These are phyloP conservation scores for Watsonalla binaria DNA, from an alignment of 2,888 invertebrate species.

Conservation along the genomic window DNA sequence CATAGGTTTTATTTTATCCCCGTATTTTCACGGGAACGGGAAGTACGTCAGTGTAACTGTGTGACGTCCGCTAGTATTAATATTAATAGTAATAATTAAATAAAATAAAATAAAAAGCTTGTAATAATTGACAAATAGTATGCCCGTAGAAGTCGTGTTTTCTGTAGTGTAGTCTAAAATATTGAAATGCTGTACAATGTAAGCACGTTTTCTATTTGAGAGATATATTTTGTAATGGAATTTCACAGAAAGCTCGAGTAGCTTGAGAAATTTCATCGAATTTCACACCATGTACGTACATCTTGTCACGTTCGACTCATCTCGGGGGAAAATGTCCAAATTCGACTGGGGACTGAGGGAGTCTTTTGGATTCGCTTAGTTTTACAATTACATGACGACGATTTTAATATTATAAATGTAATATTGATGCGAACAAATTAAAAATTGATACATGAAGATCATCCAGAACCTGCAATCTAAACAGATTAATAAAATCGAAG, in stretches of 20 bases:
- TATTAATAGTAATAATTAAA: no score
- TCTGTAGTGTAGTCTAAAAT: not conserved
- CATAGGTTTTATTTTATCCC: no score
- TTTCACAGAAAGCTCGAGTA: conserved; percentile 15
- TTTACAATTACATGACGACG: conserved; percentile 7
- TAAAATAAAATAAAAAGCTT: no score
- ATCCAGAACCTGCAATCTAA: not conserved
- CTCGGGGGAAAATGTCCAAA: conserved; percentile 34
- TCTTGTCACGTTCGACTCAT: conserved; percentile 38
- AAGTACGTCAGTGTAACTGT: no score
- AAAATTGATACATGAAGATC: not conserved
- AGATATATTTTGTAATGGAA: conserved; percentile 11
- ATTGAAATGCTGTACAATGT: conserved; percentile 16
- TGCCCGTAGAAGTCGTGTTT: no score
- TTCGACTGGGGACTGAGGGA: conserved; percentile 48
- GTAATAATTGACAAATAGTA: no score
- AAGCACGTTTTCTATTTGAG: conserved; percentile 20
- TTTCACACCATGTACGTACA: conserved; percentile 28
- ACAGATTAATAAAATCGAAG: no score
- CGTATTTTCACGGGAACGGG: no score
- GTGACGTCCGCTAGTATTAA: no score
- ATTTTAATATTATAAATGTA: not conserved
- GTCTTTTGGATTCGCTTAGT: conserved; percentile 28
- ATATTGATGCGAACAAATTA: not conserved
- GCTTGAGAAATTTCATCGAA: conserved; percentile 31